A percentile compares a stretch with the other conserved stretches of the same genome.
phyloP scores from a whole-genome alignment of 2,797 vertebrate genomes.

The Falco cherrug region DNA sequence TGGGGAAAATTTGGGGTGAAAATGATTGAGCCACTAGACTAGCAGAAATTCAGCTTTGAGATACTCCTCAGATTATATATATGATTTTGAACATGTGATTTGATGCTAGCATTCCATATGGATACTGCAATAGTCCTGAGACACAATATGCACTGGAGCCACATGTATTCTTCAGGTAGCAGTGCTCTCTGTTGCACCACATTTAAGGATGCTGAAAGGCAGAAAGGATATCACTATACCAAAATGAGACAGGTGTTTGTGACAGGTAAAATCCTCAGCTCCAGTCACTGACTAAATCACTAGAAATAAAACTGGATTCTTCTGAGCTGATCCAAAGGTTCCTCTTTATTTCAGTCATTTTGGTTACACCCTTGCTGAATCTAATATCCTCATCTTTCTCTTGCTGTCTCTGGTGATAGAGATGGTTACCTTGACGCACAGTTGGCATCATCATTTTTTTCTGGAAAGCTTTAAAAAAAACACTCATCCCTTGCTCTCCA shows the following conservation, averaged over 20 bases:
- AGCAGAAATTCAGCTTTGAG: not conserved
- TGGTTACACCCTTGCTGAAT: not conserved
- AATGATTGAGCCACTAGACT: not conserved
- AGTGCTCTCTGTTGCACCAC: not conserved
- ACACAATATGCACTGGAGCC: not conserved
- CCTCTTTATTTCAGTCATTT: not conserved
- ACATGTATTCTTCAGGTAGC: not conserved
- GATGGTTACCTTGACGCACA: not conserved
- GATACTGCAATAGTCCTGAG: not conserved
- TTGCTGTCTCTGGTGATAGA: not conserved
- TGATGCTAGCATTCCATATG: not conserved
- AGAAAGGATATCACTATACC: not conserved
- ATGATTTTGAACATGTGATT: not conserved
- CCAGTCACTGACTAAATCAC: not conserved
- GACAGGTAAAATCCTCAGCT: not conserved
- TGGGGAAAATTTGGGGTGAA: not conserved
- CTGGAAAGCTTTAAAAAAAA: not conserved
- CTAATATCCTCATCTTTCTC: not conserved
- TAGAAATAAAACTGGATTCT: not conserved
- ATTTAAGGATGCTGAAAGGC: not conserved
- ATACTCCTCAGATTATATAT: not conserved
- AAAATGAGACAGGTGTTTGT: not conserved
- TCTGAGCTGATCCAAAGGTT: not conserved
- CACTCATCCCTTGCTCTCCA: not conserved
- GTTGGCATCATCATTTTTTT: not conserved